A percentile compares a stretch with the other conserved stretches of the same genome.
Conservation (phyloP, 2,113 vertebrate genomes). For the Aegypius monachus region DNA sequence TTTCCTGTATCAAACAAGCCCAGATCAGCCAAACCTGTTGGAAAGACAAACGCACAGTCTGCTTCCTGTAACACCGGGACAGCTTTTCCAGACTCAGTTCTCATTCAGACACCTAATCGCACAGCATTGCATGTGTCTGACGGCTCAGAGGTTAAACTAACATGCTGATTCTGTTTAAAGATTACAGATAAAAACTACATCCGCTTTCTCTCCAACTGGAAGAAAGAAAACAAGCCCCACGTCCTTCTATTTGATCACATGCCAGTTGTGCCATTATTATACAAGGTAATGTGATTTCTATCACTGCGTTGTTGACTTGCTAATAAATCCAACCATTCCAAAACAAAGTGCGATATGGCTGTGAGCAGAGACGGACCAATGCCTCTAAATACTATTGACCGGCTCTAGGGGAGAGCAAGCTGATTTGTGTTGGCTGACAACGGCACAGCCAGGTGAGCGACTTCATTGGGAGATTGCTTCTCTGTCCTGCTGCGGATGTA, state of each 20-base stretch:
- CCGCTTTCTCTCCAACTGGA: slow-evolving; percentile 88
- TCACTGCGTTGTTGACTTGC: fast-evolving
- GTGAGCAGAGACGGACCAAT: background rate
- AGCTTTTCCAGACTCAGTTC: background rate
- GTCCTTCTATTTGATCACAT: slow-evolving; percentile 92
- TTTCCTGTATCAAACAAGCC: background rate
- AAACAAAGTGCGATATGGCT: fast-evolving
- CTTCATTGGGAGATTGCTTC: background rate
- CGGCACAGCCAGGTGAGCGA: fast-evolving
- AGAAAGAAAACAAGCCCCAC: slow-evolving; percentile 91
- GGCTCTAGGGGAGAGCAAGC: background rate
- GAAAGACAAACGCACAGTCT: background rate
- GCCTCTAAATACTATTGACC: background rate
- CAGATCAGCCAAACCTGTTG: background rate
- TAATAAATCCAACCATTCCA: too few species aligned
- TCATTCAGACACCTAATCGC: background rate
- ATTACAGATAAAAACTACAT: slow-evolving; percentile 90
- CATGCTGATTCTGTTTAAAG: slow-evolving; percentile 52
- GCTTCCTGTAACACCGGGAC: background rate
- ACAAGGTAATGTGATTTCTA: slow-evolving; percentile 79
- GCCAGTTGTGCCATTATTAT: slow-evolving; percentile 81
- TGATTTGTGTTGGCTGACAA: background rate
- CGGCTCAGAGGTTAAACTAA: background rate
- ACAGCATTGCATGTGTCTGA: fast-evolving
- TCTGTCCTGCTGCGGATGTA: background rate